phyloP scores from a whole-genome alignment of 92 coral and sea anemone species.

The Scolanthus callimorphus region DNA sequence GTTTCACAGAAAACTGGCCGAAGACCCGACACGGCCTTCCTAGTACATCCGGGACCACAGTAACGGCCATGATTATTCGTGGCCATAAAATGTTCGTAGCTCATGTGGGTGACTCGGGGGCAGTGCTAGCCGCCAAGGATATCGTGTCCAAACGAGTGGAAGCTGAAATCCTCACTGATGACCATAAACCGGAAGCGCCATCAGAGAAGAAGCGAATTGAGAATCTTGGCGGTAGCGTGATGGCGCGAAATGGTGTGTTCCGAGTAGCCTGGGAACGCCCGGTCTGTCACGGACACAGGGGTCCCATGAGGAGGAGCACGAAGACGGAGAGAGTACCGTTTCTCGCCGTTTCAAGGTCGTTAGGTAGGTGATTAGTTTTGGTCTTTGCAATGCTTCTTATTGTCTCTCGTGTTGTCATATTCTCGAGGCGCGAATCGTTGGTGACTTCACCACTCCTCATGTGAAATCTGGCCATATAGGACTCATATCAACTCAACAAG shows the following conservation, averaged over 20 bases:
- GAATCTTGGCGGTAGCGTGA: slow-evolving; percentile 82
- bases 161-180: slow-evolving; percentile 77
- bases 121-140: slow-evolving; percentile 63
- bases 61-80: slow-evolving; percentile 72
- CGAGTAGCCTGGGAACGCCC: slow-evolving; percentile 99
- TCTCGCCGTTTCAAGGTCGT: slow-evolving; percentile 89
- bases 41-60: slow-evolving; percentile 95
- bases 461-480: too few relatives aligned
- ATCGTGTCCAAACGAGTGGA: slow-evolving; percentile 46
- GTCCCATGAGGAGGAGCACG: slow-evolving; percentile 92
- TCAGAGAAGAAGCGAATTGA: slow-evolving; percentile 84
- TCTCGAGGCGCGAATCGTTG: too few relatives aligned
- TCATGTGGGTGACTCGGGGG: slow-evolving; percentile 95
- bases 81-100: slow-evolving; percentile 91
- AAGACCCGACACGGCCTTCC: slow-evolving; percentile 94
- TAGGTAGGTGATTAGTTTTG: too few relatives aligned
- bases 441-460: too few relatives aligned
- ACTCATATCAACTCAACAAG: too few relatives aligned
- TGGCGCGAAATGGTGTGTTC: slow-evolving; percentile 84
- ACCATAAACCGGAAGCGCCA: slow-evolving; percentile 95
- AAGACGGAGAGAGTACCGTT: slow-evolving; percentile 89
- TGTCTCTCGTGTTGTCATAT: too few relatives aligned
- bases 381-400: too few relatives aligned
- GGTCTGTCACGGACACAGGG: slow-evolving; percentile 78
- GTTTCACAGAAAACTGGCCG: slow-evolving; percentile 84